Conservation (phyloP, 2,888 invertebrate genomes). For the Desoria tigrina region DNA sequence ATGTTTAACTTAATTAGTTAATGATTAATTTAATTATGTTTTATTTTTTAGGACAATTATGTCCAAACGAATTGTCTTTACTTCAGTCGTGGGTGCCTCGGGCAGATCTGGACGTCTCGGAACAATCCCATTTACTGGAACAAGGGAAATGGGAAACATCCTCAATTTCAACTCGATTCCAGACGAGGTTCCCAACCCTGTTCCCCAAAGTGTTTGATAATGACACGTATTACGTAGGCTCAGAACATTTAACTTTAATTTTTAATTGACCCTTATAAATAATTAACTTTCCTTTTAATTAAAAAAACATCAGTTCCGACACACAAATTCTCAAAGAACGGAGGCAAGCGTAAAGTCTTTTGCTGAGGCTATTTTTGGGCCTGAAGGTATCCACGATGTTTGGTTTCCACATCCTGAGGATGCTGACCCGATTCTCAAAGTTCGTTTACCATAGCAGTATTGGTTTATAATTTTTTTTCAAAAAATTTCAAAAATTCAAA, state of each 20-base stretch:
- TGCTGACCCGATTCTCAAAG: slow-evolving; percentile 69
- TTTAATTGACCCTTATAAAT: neutral
- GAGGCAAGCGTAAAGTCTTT: slow-evolving; percentile 74
- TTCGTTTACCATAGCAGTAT: too few species aligned
- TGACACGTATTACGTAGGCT: slow-evolving; percentile 30
- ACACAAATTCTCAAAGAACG: slow-evolving; percentile 74
- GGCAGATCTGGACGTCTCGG: slow-evolving; percentile 20
- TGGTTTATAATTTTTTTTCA: neutral
- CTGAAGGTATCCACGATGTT: slow-evolving; percentile 64
- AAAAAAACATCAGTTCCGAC: slow-evolving; percentile 58
- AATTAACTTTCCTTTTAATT: neutral
- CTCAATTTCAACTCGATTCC: slow-evolving; percentile 31
- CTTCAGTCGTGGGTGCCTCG: slow-evolving; percentile 30
- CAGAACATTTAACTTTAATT: too few species aligned
- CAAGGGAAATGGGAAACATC: slow-evolving; percentile 37
- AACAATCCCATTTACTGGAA: slow-evolving; percentile 29
- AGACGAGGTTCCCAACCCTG: slow-evolving; percentile 32
- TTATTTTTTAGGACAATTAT: slow-evolving; percentile 20
- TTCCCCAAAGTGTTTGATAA: slow-evolving; percentile 32
- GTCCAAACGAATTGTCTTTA: slow-evolving; percentile 9
- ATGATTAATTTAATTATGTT: too few species aligned
- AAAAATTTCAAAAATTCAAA: too few species aligned
- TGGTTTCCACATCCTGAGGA: slow-evolving; percentile 67
- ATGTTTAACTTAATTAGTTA: too few species aligned
- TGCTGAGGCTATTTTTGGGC: slow-evolving; percentile 73